These are phyloP conservation scores for Junco hyemalis DNA, from an alignment of 2,113 vertebrate species.

Conservation along the genomic window DNA sequence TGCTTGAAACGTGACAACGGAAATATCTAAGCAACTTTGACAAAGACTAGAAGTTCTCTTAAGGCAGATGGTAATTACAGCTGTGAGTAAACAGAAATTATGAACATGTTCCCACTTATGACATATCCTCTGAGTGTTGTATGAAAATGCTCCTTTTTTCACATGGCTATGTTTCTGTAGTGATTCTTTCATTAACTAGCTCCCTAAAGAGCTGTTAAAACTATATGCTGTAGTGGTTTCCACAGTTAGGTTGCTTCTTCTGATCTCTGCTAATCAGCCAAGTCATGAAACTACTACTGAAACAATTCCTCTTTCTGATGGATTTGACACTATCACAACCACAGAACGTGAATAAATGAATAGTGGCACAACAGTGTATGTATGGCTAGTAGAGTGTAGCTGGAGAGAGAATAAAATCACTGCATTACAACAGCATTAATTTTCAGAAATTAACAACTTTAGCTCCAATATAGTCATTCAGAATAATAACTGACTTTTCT, in stretches of 20 bases:
- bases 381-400: background rate
- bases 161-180: constrained; percentile 65
- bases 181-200: constrained; percentile 76
- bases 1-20: constrained; percentile 40
- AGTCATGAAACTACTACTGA: constrained; percentile 63
- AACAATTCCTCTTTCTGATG: constrained; percentile 74
- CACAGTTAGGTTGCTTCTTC: constrained; percentile 67
- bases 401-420: constrained; percentile 48
- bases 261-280: constrained; percentile 77
- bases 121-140: constrained; percentile 60
- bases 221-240: constrained; percentile 67
- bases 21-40: constrained; percentile 59
- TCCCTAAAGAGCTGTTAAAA: constrained; percentile 77
- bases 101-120: constrained; percentile 62
- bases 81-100: constrained; percentile 74
- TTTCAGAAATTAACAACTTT: constrained; percentile 54
- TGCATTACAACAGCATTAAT: constrained; percentile 23
- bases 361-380: background rate
- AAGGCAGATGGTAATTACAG: constrained; percentile 70
- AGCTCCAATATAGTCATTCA: background rate
- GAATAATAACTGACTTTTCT: background rate
- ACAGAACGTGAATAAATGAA: constrained; percentile 64
- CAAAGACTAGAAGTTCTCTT: constrained; percentile 48
- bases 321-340: constrained; percentile 69
- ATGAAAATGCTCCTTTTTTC: constrained; percentile 55